Base-by-base conservation (phyloP, 2,113 vertebrate genomes). In the Sturnira hondurensis region DNA sequence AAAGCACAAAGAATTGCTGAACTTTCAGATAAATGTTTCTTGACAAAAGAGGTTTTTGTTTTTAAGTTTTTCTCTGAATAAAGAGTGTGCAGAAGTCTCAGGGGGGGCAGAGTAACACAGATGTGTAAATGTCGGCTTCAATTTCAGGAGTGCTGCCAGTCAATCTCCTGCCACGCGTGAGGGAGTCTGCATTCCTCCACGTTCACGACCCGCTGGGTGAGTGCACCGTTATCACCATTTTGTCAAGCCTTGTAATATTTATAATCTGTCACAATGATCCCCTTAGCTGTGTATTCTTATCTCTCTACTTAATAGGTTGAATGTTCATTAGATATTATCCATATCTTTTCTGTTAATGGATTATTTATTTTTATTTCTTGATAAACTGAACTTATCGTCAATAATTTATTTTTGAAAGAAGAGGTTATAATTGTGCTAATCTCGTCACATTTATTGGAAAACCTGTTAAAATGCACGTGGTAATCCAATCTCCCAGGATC, bases 331-430 rank as follows among this genome's bases (percentile, higher is more conserved):
- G n/a, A 68, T 80, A 58, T 45, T 73, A 22, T 58, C 7, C 2
- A 4, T 14, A 14, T 82, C 13, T 80, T 63, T 31, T 83, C 52
- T 86, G 43, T 36, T 89, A 73, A 52, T 67, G 10, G 50, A 14
- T 86, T 58, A 36, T 58, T 89, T 86, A 47, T n/a, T 80, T 68
- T 4, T 54, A 45, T 89, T 96, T 16, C 36, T 70, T 67, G 17
- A 58, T 38, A 52, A 78, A 50, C 5, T 24, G 26, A 87, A 91
- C 81, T 81, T 84, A 74, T 83, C 63, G 16, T 61, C 77, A 73
- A 31, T 65, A 33, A 73, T 77, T 68, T 36, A n/a, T 58, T 38
- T 67, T 52, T 82, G 43, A 94, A 74, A 78, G 41, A 84, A 68
- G 31, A 84, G 1, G 61, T 73, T 5, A 14, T 80, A 52, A 38